These are phyloP conservation scores for Raja brachyura DNA, from an alignment of 2,113 vertebrate genomes.

Conservation along the genomic window DNA sequence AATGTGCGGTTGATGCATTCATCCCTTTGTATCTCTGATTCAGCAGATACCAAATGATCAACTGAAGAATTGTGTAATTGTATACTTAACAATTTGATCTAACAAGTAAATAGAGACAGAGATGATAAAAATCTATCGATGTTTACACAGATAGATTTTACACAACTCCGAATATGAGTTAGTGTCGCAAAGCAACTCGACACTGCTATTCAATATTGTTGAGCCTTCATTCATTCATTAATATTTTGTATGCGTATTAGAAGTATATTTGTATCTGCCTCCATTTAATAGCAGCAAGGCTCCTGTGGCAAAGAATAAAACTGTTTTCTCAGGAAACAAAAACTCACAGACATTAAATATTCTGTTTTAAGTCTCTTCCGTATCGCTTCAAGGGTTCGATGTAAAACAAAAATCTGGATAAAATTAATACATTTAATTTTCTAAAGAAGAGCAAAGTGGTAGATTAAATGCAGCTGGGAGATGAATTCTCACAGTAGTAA, in stretches of 20 bases:
- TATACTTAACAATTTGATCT: background rate
- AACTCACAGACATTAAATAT: background rate
- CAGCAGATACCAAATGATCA: background rate
- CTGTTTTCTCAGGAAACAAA: background rate
- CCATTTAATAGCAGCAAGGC: background rate
- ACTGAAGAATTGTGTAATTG: background rate
- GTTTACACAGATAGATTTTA: background rate
- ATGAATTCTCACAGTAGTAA: background rate
- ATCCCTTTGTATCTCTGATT: background rate
- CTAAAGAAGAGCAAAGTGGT: background rate
- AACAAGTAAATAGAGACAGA: background rate
- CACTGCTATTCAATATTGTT: background rate
- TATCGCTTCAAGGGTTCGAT: background rate
- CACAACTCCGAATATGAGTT: background rate
- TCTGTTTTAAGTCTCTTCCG: background rate
- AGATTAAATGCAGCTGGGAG: background rate
- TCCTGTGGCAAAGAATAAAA: background rate
- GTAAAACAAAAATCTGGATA: background rate
- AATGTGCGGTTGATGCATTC: background rate
- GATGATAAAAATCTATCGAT: background rate
- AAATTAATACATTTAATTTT: slow-evolving; percentile 7
- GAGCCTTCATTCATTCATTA: background rate
- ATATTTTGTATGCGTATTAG: background rate
- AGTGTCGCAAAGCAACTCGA: background rate
- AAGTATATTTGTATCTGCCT: background rate